phyloP scores from a whole-genome alignment of 2,888 invertebrate species.

The Stomorhina lunata region DNA sequence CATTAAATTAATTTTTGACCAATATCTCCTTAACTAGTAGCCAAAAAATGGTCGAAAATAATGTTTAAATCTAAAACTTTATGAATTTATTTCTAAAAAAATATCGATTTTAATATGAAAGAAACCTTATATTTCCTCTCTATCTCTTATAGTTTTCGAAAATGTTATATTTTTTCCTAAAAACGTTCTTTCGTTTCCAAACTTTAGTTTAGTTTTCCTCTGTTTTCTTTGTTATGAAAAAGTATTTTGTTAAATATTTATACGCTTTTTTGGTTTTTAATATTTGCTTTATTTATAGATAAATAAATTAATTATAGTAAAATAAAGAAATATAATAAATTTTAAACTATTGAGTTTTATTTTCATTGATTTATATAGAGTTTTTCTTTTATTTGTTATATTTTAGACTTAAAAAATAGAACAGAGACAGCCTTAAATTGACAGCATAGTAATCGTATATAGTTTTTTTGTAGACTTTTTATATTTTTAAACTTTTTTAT shows the following conservation, averaged over 20 bases:
- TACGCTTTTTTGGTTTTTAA: neutral
- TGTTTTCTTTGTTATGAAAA: too few relatives aligned
- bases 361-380: neutral
- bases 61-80: too few relatives aligned
- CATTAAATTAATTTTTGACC: too few relatives aligned
- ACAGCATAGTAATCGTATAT: constrained; percentile 67
- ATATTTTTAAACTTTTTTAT: neutral
- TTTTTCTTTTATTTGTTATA: constrained; percentile 9
- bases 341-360: constrained; percentile 12
- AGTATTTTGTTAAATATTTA: neutral
- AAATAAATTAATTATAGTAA: neutral
- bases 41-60: too few relatives aligned
- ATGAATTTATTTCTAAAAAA: too few relatives aligned
- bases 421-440: constrained; percentile 73
- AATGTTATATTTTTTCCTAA: too few relatives aligned
- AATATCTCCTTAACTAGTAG: too few relatives aligned
- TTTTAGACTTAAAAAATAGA: constrained; percentile 41
- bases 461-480: constrained; percentile 36
- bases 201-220: too few relatives aligned
- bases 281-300: neutral
- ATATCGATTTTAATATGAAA: too few relatives aligned
- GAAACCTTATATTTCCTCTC: too few relatives aligned
- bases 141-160: too few relatives aligned
- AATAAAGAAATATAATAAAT: neutral
- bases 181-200: too few relatives aligned